These are phyloP conservation scores for Anoplius nigerrimus DNA, from an alignment of 2,888 invertebrate species.

Conservation along the genomic window DNA sequence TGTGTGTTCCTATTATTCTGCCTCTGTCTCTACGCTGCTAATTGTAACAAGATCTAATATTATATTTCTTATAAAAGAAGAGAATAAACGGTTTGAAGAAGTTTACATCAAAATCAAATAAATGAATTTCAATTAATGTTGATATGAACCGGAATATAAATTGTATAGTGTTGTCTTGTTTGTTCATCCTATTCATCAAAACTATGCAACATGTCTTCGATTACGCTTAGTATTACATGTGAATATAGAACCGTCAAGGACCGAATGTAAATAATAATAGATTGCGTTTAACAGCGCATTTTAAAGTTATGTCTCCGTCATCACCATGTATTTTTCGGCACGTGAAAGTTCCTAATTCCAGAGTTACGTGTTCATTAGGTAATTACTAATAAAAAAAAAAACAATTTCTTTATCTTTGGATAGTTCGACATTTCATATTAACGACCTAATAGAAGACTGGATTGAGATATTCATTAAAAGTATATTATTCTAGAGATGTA, in stretches of 20 bases:
- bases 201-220: constrained; percentile 7
- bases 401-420: too few relatives aligned
- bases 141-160: too few relatives aligned
- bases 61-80: constrained; percentile 38
- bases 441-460: constrained; percentile 9
- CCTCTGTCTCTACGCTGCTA: constrained; percentile 9
- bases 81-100: constrained; percentile 5
- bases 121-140: too few relatives aligned
- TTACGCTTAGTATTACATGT: constrained; percentile 10
- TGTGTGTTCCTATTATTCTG: constrained; percentile 13
- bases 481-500: constrained; percentile 15
- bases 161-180: constrained; percentile 1
- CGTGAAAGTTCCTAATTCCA: constrained; percentile 45
- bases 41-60: constrained; percentile 35
- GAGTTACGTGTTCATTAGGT: constrained; percentile 31
- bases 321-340: constrained; percentile 32
- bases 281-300: constrained; percentile 22
- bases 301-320: constrained; percentile 10
- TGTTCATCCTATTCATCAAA: background rate
- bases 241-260: constrained; percentile 19
- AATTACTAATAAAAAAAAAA: too few relatives aligned
- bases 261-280: constrained; percentile 35
- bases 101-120: too few relatives aligned
- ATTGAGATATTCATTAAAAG: constrained; percentile 4
- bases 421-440: too few relatives aligned